A percentile compares a stretch with the other conserved stretches of the same genome.
Evolutionary conservation across 2,113 vertebrate species (phyloP).

Genomic region (Megaptera novaeangliae): DNA sequence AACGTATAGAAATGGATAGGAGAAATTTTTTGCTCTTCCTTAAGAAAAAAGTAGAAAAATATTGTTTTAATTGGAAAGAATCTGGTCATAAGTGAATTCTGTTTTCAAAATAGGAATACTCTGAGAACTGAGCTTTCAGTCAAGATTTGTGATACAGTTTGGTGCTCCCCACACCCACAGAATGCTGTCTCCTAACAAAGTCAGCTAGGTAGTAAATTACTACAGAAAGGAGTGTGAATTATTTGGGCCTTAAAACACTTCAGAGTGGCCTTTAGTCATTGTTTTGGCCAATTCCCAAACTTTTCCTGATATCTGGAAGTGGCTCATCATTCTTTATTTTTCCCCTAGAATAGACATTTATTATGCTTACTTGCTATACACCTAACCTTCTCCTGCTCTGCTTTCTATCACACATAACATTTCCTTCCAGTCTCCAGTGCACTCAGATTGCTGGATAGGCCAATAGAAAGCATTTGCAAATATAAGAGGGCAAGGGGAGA

Average conservation of each 20-base stretch:
- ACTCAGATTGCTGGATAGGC: not conserved
- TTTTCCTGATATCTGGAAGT: not conserved
- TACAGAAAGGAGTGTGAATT: not conserved
- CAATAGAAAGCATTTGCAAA: not conserved
- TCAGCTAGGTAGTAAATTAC: not conserved
- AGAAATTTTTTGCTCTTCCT: not conserved
- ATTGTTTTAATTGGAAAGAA: not conserved
- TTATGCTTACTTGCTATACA: not conserved
- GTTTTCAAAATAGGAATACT: not conserved
- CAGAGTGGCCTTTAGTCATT: not conserved
- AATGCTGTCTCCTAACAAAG: not conserved
- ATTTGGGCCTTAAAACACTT: not conserved
- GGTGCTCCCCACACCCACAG: fast-evolving
- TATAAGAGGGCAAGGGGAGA: not conserved
- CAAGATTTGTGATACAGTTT: not conserved
- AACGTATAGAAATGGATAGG: not conserved
- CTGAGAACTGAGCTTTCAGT: not conserved
- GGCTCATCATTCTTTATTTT: not conserved
- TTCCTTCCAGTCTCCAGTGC: not conserved
- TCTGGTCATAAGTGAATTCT: not conserved
- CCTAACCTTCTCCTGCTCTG: not conserved
- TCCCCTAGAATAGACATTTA: not conserved
- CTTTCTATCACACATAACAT: not conserved
- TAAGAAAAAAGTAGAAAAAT: not conserved
- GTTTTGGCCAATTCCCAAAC: not conserved